Evolutionary conservation across 2,113 vertebrate species (phyloP), one percentile per base, ranked within the genome.

Genomic region (Cottus gobio): DNA sequence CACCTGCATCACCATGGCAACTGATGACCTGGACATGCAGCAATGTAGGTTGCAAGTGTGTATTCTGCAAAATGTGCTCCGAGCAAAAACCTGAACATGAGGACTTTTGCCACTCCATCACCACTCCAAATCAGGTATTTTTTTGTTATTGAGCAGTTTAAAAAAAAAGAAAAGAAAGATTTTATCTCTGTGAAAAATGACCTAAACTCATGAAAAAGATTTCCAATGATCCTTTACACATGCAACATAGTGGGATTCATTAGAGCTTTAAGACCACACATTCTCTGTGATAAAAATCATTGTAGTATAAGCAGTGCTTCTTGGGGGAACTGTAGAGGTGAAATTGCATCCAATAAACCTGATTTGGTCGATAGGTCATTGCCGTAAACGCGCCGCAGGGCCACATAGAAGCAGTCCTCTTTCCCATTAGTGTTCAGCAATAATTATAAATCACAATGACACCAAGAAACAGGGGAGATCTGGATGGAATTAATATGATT

Each of bases 1-100:
- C 68, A 78, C 39, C 58, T 61, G 58, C 5, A 69, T 79, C 75
- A 48, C 80, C 64, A 79, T 88, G 75, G 69, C 77, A 89, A 87
- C 76, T 24, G 42, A 64, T 76, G 39, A 73, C 31, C 58, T 66
- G 12, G 39, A 67, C 36, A 11, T 37, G 42, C 50, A 57, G 65
- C 30, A 62, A 15, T 6, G 1, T 22, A 42, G 34, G 26, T 57
- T 56, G 2, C 15, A 31, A 42, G 7, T 22, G 34, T 80, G 9
- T 42, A 26, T 20, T 42, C 31, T 72, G 15, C 1, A 6, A 42
- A 7, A n/a, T 48, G 4, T 61, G 18, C n/a, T 6, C 39, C 8
- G 7, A 79, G 34, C 13, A 58, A 60, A 65, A 56, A 7, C n/a
- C 26, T 34, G 13, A 16, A 16, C 0, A 15, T 58, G 30, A 52